Base-by-base conservation (phyloP, 92 coral and sea anemone species). In the Chrysogorgia sp. region DNA sequence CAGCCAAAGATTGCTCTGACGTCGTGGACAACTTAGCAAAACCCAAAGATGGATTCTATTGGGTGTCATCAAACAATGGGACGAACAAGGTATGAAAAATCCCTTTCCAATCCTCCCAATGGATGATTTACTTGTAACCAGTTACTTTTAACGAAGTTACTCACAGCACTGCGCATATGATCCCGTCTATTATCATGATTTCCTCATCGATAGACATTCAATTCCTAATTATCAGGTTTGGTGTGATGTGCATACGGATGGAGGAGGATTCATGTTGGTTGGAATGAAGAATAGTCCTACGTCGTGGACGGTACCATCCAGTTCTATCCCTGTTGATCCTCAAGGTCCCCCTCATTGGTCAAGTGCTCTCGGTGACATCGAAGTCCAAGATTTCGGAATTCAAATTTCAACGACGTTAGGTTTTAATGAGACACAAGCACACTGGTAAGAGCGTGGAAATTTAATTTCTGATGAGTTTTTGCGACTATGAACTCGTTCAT, bases 21-120 rank as follows among this genome's bases (percentile, higher is more conserved):
- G 25, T 64, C 25, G 71, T 64, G 10, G 71, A 64, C 50, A 25
- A 34, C 25, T 8, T 64, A n/a, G 24, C 47, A 19, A 30, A 35
- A 33, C 48, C 71, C 2, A n/a, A 64, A 30, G 71, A 64, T 64
- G 71, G 71, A 20, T 64, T 64, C 25, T 64, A 64, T 20, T 64
- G 71, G 71, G 45, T 64, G 20, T 64, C 32, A 12, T 28, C 34
- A 17, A 45, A 64, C 23, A 64, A 64, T 23, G 23, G 0, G 15
- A 64, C 12, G 5, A 37, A 37, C 5, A 4, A 37, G 12, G 5
- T 37, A 37, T 37, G 5, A 37, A 4, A 5, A 4, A 37, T 37
- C n/a, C n/a, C n/a, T n/a, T n/a, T n/a, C n/a, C n/a, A n/a, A n/a
- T n/a, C n/a, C n/a, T 37, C 5, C 5, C 12, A 12, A 37, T 37